Evolutionary conservation across 2,888 invertebrate genomes (phyloP).

Genomic region (Neoaliturus tenellus): DNA sequence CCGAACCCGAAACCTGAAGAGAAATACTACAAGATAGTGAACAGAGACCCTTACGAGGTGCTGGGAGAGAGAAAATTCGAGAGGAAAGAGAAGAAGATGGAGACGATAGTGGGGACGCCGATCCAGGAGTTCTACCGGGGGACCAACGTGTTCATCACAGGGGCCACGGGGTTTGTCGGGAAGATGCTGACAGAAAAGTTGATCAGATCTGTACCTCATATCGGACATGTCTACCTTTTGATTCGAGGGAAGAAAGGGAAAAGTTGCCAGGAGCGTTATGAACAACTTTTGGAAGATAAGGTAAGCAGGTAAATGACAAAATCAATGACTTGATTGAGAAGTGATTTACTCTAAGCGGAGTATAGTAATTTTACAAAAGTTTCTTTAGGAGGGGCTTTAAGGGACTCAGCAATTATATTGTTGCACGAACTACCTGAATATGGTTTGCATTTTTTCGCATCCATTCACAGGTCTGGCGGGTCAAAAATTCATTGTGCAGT

Average conservation of each 20-base stretch:
- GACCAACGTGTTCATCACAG: conserved; percentile 87
- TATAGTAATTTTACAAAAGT: too few relatives aligned
- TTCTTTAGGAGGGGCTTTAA: too few relatives aligned
- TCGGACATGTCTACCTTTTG: conserved; percentile 77
- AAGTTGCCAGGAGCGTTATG: conserved; percentile 73
- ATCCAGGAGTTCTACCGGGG: conserved; percentile 82
- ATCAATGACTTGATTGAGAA: neutral
- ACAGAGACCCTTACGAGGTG: conserved; percentile 60
- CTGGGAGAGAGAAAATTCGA: conserved; percentile 61
- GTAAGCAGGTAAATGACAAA: conserved; percentile 39
- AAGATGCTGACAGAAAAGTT: conserved; percentile 83
- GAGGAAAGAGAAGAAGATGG: conserved; percentile 41
- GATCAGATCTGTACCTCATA: conserved; percentile 77
- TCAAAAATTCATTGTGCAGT: too few relatives aligned
- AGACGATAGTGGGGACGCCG: conserved; percentile 59
- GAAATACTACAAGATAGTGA: neutral
- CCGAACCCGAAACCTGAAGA: neutral
- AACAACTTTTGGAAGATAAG: conserved; percentile 72
- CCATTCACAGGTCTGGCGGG: too few relatives aligned
- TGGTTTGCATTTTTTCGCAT: too few relatives aligned
- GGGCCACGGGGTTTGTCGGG: conserved; percentile 85
- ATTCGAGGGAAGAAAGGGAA: conserved; percentile 77
- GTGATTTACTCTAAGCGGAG: neutral
- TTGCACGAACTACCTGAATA: too few relatives aligned
- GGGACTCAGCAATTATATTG: too few relatives aligned